Evolutionary conservation across 2,797 vertebrate species (phyloP), one percentile per base, ranked within the genome.

Genomic region (Peromyscus aztecus): DNA sequence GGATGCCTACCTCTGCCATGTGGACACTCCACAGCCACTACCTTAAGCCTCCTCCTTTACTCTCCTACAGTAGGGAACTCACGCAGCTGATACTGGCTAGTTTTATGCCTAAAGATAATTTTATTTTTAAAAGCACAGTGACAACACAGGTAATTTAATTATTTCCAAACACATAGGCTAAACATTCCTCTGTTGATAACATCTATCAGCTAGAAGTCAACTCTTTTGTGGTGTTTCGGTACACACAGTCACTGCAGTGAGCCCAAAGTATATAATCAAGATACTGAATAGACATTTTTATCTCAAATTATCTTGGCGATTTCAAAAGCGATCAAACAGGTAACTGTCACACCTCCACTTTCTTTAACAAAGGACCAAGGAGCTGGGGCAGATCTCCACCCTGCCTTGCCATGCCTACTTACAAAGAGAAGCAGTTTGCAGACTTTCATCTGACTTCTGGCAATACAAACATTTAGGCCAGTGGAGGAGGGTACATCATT

Each of bases 401-500:
- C 93, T 57, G 31, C 40, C 86, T 75, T 93, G 78, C 49, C 61
- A 83, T 4, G 90, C 55, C 83, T 77, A 55, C 59, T 57, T 77
- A 65, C 16, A 65, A 0, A 86, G 63, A 92, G n/a, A 81, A 91
- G 71, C 27, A 77, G 5, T 52, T 40, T 83, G 57, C 77, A 77
- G 85, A 90, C 94, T 77, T 92, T 69, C 31, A 49, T 92, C 81
- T 85, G 90, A 73, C 49, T 96, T 96, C 83, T 87, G 73, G 57
- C 67, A 93, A 52, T 71, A 87, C 55, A 77, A 90, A 81, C 83
- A 61, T 40, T 73, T 76, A 94, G 80, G 84, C 59, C 29, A 43
- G 6, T 34, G 37, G 49, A 86, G 31, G 81, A 24, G 59, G 0
- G 1, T 49, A 2, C 24, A 84, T 87, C 80, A 46, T 84, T 76